Base-by-base conservation (phyloP, 2,888 invertebrate genomes). In the Nasonia oneida region DNA sequence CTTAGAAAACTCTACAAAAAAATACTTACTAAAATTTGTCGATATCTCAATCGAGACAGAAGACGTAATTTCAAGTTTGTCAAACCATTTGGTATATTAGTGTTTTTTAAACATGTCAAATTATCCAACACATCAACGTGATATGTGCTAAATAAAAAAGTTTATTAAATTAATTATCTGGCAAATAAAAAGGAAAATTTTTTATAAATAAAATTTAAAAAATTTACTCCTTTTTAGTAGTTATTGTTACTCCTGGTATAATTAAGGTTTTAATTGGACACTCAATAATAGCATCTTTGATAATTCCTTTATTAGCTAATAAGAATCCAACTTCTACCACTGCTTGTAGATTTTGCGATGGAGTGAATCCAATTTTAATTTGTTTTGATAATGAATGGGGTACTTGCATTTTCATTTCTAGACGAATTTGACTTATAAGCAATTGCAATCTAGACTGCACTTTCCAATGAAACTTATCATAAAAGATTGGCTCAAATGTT, bases 51-150 rank as follows among this genome's bases (percentile, higher is more conserved):
- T 76, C 90, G 88, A 76, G 93, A 90, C 78, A 94, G 89, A 67
- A 94, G 90, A 73, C 94, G 91, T 67, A 94, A 87, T 89, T 94
- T 94, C 61, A 94, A 89, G 18, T 92, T 91, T 93, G 94, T 93
- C 1, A 93, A 87, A 3, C 94, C 94, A 83, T 91, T 90, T 18
- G 93, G 93, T 39, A 88, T 83, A 29, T 88, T 85, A 10, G 90
- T 91, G 89, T 93, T 93, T 89, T 91, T 93, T 39, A 94, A 89
- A 83, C 92, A 92, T 12, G 93, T 93, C 67, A 90, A 90, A 18
- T 93, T 90, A 89, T 94, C 94, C 75, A 94, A 89, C n/a, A 94
- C 89, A 90, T 94, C 94, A 73, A 94, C 90, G 88, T 93, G 91
- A 76, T 94, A 90, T 42, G 88, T 89, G 84, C 93, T 93, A 71